These are phyloP conservation scores for Chrysemys picta DNA, from an alignment of 2,113 vertebrate genomes.

Conservation along the genomic window DNA sequence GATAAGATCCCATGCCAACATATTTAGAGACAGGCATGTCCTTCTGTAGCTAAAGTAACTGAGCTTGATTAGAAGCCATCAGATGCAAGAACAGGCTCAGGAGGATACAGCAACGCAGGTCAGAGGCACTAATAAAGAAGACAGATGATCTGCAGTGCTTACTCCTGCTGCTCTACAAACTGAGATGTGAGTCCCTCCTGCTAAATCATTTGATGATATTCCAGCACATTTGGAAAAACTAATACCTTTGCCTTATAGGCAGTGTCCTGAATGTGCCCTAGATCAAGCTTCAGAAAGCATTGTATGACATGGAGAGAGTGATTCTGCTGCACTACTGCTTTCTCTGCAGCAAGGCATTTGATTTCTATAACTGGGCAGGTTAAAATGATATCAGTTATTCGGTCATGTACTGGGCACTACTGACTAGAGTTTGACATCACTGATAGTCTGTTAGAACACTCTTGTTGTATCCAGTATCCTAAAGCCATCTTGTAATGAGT, in stretches of 20 bases:
- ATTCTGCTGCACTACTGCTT: not conserved
- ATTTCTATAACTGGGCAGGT: not conserved
- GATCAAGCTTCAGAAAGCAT: not conserved
- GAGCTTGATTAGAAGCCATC: conserved; percentile 38
- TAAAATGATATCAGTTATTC: not conserved
- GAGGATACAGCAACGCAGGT: conserved; percentile 24
- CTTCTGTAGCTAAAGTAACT: conserved; percentile 12
- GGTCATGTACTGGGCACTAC: not conserved
- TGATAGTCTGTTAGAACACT: conserved; percentile 13
- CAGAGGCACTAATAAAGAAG: conserved; percentile 54
- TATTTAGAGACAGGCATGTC: not conserved
- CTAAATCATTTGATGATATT: not conserved
- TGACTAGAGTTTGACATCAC: not conserved
- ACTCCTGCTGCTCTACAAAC: not conserved
- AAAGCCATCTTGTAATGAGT: conserved; percentile 23
- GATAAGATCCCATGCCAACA: not conserved
- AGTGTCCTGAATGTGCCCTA: accelerated
- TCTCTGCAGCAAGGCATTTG: not conserved
- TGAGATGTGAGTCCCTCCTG: not conserved
- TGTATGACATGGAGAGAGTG: accelerated
- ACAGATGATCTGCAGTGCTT: conserved; percentile 1
- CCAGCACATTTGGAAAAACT: not conserved
- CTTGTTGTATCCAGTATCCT: conserved; percentile 13
- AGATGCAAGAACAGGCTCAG: conserved; percentile 19
- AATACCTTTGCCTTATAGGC: not conserved